These are phyloP conservation scores for Euleptes europaea DNA, from an alignment of 2,113 vertebrate genomes.

Conservation along the genomic window DNA sequence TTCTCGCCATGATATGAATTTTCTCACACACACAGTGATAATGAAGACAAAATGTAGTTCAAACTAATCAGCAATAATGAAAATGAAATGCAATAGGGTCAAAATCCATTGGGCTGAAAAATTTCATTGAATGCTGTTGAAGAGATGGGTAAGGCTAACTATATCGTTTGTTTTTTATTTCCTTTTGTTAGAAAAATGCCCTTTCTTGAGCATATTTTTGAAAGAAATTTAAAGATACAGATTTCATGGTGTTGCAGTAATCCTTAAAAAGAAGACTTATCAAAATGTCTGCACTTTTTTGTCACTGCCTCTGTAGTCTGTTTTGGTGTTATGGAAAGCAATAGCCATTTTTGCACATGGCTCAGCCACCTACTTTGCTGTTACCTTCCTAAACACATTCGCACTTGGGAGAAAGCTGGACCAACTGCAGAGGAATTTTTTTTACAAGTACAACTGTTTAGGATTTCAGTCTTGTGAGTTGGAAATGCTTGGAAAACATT, in stretches of 20 bases:
- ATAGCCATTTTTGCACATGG: not conserved
- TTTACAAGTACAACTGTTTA: not conserved
- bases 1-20: slow-evolving; percentile 13
- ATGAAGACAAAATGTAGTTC: slow-evolving; percentile 24
- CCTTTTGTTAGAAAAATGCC: slow-evolving; percentile 10
- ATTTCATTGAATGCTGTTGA: slow-evolving; percentile 7
- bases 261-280: not conserved
- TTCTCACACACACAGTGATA: slow-evolving; percentile 35
- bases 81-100: slow-evolving; percentile 13
- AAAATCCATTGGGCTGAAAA: not conserved
- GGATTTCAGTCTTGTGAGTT: not conserved
- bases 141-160: slow-evolving; percentile 16
- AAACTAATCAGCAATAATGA: not conserved
- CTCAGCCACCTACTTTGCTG: not conserved
- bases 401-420: not conserved
- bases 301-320: not conserved
- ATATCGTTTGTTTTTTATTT: slow-evolving; percentile 30
- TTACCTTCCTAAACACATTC: not conserved
- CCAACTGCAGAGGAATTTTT: not conserved
- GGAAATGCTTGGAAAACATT: not conserved
- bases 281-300: not conserved
- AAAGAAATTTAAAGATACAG: not conserved
- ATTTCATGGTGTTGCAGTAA: slow-evolving; percentile 24
- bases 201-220: slow-evolving; percentile 24
- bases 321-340: not conserved